Percentiles rank a stretch among this genome's conserved stretches.
phyloP scores from a whole-genome alignment of 2,797 vertebrate species.

The Carcharodon carcharias region DNA sequence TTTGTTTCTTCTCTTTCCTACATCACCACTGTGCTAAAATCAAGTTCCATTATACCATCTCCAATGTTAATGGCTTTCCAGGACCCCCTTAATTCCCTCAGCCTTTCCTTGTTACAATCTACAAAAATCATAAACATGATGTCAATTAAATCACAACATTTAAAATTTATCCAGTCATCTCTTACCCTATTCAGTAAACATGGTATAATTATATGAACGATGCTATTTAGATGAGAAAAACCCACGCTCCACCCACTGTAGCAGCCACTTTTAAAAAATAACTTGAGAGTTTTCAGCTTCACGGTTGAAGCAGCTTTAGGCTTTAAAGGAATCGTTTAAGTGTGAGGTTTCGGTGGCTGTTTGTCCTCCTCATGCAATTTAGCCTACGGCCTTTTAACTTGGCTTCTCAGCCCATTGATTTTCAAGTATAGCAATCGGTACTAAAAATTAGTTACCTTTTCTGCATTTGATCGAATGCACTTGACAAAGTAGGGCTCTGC shows the following conservation, averaged over 20 bases:
- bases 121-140: neutral
- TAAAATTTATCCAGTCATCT: neutral
- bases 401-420: neutral
- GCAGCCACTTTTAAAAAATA: neutral
- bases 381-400: neutral
- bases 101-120: neutral
- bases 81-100: neutral
- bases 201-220: neutral
- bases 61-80: neutral
- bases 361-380: neutral
- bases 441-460: slow-evolving; percentile 72
- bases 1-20: neutral
- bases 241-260: neutral
- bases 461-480: slow-evolving; percentile 95
- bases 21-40: neutral
- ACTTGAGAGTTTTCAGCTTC: neutral
- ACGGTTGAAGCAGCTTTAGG: neutral
- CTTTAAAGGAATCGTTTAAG: neutral
- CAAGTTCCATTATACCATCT: neutral
- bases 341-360: neutral
- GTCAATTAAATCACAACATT: neutral
- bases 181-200: neutral
- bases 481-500: slow-evolving; percentile 98
- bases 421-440: neutral
- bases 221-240: neutral